Evolutionary conservation across 2,888 invertebrate species (phyloP).

Genomic region (Microchrysa polita): DNA sequence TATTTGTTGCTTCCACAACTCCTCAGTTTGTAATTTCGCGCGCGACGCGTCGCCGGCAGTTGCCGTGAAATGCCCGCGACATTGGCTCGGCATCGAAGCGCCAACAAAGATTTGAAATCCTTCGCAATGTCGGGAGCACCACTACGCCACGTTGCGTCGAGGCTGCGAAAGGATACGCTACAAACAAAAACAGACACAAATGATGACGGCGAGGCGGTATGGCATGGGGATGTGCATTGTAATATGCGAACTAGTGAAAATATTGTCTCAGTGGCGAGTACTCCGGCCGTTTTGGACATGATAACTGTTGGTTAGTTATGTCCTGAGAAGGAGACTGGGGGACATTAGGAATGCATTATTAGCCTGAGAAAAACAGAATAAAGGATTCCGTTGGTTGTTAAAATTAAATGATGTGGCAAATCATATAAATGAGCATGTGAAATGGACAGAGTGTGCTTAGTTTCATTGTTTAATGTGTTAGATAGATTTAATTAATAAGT

Average conservation of each 20-base stretch:
- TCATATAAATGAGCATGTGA: no score
- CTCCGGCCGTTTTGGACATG: constrained; percentile 6
- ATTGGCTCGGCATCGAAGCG: constrained; percentile 32
- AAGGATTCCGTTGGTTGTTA: no score
- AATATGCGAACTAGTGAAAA: constrained; percentile 26
- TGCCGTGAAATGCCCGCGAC: constrained; percentile 22
- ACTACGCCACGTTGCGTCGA: no score
- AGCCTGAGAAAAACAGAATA: not conserved
- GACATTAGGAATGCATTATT: not conserved
- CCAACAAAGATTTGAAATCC: constrained; percentile 12
- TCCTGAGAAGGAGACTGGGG: constrained; percentile 27
- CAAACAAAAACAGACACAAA: constrained; percentile 38
- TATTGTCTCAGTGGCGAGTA: constrained; percentile 26
- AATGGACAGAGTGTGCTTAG: no score
- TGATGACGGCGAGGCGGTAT: no score
- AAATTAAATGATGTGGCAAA: no score
- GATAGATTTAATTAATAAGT: no score
- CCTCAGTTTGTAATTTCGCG: constrained; percentile 14
- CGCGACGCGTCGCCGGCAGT: no score
- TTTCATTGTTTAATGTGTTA: no score
- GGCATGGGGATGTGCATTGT: not conserved
- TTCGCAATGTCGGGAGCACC: constrained; percentile 2
- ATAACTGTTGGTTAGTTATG: constrained; percentile 7
- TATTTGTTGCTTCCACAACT: constrained; percentile 46
- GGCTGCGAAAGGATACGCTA: not conserved